A percentile compares a stretch with the other conserved stretches of the same genome.
Evolutionary conservation across 2,888 invertebrate species (phyloP).

Genomic region (Brachyopa scutellaris): DNA sequence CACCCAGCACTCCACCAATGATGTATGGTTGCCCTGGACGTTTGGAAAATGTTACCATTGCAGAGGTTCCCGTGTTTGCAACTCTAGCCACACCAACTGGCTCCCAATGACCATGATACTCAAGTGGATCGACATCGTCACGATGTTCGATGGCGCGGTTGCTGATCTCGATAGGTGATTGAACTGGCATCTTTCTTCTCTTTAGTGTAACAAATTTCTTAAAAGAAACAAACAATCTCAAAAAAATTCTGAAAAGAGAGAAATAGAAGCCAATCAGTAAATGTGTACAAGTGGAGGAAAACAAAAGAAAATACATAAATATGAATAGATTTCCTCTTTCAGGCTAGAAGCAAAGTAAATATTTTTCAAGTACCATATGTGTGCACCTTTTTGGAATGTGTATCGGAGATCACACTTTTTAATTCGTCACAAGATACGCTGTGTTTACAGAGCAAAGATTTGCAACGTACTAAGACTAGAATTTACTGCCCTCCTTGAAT

Average conservation of each 20-base stretch:
- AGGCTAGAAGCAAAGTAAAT: background rate
- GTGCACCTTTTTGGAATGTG: constrained; percentile 35
- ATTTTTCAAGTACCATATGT: constrained; percentile 7
- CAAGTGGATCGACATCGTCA: constrained; percentile 81
- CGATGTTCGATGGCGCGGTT: constrained; percentile 81
- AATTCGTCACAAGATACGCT: constrained; percentile 8
- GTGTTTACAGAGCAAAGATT: constrained; percentile 6
- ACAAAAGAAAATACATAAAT: background rate
- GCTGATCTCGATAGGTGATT: constrained; percentile 81
- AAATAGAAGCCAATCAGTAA: background rate
- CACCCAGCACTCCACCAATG: constrained; percentile 85
- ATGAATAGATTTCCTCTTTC: no score
- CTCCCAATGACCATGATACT: constrained; percentile 82
- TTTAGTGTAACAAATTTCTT: constrained; percentile 13
- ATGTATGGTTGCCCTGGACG: constrained; percentile 84
- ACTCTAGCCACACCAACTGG: constrained; percentile 81
- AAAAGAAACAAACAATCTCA: constrained; percentile 7
- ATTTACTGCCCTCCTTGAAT: constrained; percentile 40
- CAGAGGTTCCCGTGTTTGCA: constrained; percentile 81
- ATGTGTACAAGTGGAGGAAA: background rate
- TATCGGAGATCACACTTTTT: background rate
- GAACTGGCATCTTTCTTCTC: constrained; percentile 79
- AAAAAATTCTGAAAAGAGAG: constrained; percentile 46
- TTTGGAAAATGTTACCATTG: constrained; percentile 86
- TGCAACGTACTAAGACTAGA: constrained; percentile 6